Evolutionary conservation across 2,113 vertebrate genomes (phyloP).

Genomic region (Charadrius vociferus): DNA sequence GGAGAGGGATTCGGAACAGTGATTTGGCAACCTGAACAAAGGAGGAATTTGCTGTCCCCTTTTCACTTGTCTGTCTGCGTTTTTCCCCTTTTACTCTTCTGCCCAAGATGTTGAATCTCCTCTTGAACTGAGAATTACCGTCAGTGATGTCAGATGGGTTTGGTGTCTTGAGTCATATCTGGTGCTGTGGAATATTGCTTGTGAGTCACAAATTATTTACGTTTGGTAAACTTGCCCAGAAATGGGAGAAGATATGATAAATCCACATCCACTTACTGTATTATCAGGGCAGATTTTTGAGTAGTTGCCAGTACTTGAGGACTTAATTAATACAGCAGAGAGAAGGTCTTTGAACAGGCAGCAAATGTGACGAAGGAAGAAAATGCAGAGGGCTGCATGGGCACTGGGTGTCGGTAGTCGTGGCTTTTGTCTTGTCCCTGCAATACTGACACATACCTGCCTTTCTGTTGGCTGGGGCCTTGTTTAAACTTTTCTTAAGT

Average conservation of each 20-base stretch:
- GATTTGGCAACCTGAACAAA: neutral
- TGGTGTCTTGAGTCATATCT: neutral
- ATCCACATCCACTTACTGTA: neutral
- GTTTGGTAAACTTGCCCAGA: neutral
- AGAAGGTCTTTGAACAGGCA: neutral
- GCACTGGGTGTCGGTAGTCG: rapidly evolving
- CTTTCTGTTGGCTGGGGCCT: neutral
- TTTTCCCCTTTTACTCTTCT: neutral
- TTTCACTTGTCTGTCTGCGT: neutral
- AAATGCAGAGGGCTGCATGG: no score
- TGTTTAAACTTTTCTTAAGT: neutral
- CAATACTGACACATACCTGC: neutral
- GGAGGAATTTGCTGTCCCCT: neutral
- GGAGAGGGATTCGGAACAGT: neutral
- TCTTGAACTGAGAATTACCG: neutral
- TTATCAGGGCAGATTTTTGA: neutral
- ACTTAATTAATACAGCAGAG: neutral
- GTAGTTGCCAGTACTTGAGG: neutral
- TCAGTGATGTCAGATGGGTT: neutral
- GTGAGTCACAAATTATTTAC: neutral
- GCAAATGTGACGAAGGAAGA: neutral
- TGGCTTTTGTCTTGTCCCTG: neutral
- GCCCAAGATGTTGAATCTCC: neutral
- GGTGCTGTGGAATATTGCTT: neutral
- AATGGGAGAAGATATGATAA: neutral